Conservation (phyloP, 2,888 invertebrate genomes). For the Smittia aterrima region DNA sequence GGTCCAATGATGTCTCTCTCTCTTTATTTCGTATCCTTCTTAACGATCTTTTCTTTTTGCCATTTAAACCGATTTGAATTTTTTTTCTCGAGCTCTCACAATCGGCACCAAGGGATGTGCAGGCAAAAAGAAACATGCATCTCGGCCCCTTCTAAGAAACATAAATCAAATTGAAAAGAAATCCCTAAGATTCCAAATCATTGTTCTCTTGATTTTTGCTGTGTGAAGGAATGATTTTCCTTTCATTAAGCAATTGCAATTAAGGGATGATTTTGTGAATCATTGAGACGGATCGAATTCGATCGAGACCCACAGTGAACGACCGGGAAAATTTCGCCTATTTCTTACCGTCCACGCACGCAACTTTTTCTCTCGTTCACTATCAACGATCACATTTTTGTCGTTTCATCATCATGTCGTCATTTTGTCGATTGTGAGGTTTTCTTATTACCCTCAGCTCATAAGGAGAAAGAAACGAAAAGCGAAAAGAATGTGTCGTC, state of each 20-base stretch:
- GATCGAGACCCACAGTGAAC: neutral
- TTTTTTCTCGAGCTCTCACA: neutral
- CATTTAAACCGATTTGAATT: conserved; percentile 42
- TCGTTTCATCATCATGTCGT: conserved; percentile 23
- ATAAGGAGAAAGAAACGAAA: conserved; percentile 20
- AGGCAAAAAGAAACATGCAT: conserved; percentile 37
- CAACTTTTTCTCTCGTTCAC: conserved; percentile 16
- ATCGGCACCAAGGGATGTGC: conserved; percentile 39
- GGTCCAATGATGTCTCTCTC: conserved; percentile 16
- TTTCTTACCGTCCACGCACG: conserved; percentile 9
- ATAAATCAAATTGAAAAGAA: conserved; percentile 19
- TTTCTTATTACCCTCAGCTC: conserved; percentile 32
- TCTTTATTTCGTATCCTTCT: conserved; percentile 32
- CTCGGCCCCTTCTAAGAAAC: conserved; percentile 36
- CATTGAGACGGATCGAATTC: conserved; percentile 36
- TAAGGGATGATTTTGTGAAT: conserved; percentile 38
- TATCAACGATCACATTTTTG: conserved; percentile 29
- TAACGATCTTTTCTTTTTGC: conserved; percentile 38
- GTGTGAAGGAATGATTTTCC: neutral
- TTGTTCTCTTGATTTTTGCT: conserved; percentile 24
- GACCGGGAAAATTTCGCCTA: neutral
- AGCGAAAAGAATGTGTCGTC: conserved; percentile 8
- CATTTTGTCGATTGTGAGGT: conserved; percentile 26
- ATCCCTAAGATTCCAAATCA: conserved; percentile 26
- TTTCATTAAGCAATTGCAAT: conserved; percentile 37